Evolutionary conservation across 2,888 invertebrate species (phyloP).

Genomic region (Ophioninae sp.): DNA sequence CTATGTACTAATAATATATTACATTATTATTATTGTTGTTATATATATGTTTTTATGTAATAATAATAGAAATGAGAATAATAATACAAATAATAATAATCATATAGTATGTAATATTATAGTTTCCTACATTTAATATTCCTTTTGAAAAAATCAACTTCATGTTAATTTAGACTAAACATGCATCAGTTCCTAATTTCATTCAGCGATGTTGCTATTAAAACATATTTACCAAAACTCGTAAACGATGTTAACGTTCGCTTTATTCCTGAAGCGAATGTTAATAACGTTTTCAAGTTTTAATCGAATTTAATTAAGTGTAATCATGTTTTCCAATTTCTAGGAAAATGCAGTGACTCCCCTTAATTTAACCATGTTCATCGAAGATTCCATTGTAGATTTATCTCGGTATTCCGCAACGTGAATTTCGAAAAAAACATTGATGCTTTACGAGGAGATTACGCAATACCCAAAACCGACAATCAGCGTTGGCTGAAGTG

Average conservation of each 20-base stretch:
- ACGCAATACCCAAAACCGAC: slow-evolving; percentile 32
- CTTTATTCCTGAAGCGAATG: too few species aligned
- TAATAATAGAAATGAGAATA: too few species aligned
- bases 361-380: not conserved
- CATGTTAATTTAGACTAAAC: too few species aligned
- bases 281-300: too few species aligned
- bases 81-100: too few species aligned
- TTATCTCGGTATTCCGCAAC: not conserved
- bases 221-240: not conserved
- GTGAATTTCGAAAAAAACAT: not conserved
- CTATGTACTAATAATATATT: too few species aligned
- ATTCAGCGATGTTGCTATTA: not conserved
- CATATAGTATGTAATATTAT: too few species aligned
- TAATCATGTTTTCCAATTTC: not conserved
- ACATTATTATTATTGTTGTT: too few species aligned
- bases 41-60: too few species aligned
- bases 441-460: not conserved
- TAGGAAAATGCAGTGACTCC: not conserved
- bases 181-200: not conserved
- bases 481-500: slow-evolving; percentile 54
- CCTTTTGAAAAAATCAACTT: too few species aligned
- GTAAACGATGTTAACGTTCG: not conserved
- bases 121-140: too few species aligned
- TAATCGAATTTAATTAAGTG: too few species aligned
- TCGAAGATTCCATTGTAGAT: not conserved